Base-by-base conservation (phyloP, 2,888 invertebrate genomes). In the Rapana venosa region DNA sequence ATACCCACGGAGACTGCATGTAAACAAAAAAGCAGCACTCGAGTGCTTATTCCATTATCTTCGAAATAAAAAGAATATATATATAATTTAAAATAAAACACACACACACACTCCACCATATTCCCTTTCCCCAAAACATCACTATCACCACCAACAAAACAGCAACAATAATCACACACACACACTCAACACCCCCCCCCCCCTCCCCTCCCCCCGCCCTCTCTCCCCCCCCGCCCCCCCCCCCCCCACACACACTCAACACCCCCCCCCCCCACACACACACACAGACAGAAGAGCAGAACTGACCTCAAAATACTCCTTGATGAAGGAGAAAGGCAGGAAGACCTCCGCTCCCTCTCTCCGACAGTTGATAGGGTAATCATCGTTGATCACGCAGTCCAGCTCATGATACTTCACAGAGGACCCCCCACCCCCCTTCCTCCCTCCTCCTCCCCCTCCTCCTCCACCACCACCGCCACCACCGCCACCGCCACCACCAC, bases 241-340 rank as follows among this genome's bases (percentile, higher is more conserved):
- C 11, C 61, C 11, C n/a, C n/a, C n/a, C 36, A 70, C 35, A 66
- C 66, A 66, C 66, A 79, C 79, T 35, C 79, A 35, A n/a, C n/a
- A n/a, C n/a, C n/a, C n/a, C n/a, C n/a, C n/a, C n/a, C n/a, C n/a
- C 79, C 32, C 79, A 36, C 81, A 36, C 35, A 81, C 81, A 36
- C 36, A 81, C 81, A 81, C 47, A 47, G 26, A 11, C 88, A n/a
- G n/a, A n/a, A 13, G 11, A n/a, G n/a, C 35, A 26, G 22, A 74
- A 94, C 96, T 95, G 93, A 98, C 98, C 97, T 99, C 99, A 96
- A 99, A 99, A 96, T 99, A 99, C 96, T 98, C 98, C 95, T 98
- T 98, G 93, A 99, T 97, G 96, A 99, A 98, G 85, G 98, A 98
- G 84, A 92, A 92, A 36, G 99, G 99, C 94, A 99, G 96, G 96